phyloP scores from a whole-genome alignment of 2,113 vertebrate genomes.

The Oncorhynchus mykiss region DNA sequence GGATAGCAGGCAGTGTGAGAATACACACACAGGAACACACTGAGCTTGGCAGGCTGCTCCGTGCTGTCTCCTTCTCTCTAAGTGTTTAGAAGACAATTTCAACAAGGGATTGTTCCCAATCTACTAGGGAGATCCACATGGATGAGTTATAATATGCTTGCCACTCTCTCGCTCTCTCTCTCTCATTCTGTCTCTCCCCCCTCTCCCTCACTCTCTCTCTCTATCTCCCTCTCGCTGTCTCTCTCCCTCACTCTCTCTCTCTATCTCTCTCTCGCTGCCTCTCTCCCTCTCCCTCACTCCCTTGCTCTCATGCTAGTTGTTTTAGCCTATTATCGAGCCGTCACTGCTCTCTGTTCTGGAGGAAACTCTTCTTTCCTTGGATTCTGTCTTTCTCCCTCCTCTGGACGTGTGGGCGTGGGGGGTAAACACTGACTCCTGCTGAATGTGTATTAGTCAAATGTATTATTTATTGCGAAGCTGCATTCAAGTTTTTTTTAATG shows the following conservation, averaged over 20 bases:
- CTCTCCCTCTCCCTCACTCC: constrained; percentile 34
- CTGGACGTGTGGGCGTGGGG: constrained; percentile 55
- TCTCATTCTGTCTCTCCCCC: constrained; percentile 32
- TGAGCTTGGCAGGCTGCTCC: constrained; percentile 67
- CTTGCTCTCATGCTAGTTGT: constrained; percentile 51
- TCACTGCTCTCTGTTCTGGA: constrained; percentile 71
- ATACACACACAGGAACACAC: constrained; percentile 61
- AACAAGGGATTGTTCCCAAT: constrained; percentile 76
- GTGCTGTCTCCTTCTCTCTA: constrained; percentile 70
- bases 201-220: constrained; percentile 37
- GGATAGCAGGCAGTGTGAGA: constrained; percentile 70
- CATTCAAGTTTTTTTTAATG: constrained; percentile 57
- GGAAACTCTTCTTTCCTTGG: constrained; percentile 60
- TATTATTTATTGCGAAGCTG: constrained; percentile 79
- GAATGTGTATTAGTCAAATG: constrained; percentile 77
- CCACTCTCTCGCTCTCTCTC: constrained; percentile 60
- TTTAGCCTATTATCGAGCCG: constrained; percentile 70
- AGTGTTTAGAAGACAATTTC: constrained; percentile 80
- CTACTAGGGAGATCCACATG: constrained; percentile 76
- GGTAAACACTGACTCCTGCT: constrained; percentile 67
- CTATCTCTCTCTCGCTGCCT: neutral
- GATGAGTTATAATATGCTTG: constrained; percentile 82
- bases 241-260: constrained; percentile 39
- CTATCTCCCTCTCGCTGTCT: constrained; percentile 37
- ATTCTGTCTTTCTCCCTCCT: constrained; percentile 50